Conservation (phyloP, 1,140 invertebrate species). For the Habropoda laboriosa region DNA sequence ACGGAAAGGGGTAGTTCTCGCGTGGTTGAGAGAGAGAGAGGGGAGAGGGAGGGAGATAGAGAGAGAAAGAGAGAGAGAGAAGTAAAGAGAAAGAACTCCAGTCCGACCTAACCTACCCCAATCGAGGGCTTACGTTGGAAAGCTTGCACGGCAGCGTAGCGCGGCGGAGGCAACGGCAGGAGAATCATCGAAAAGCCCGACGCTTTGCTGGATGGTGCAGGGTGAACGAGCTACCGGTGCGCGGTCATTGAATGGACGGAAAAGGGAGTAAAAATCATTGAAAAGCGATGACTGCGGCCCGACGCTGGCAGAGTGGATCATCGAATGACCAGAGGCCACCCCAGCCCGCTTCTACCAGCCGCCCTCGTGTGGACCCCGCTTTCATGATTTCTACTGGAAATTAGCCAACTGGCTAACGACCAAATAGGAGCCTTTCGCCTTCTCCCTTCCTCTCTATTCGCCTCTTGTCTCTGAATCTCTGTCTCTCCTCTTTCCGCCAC, state of each 20-base stretch:
- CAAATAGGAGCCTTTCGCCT: conserved; percentile 76
- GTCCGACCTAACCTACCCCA: conserved; percentile 78
- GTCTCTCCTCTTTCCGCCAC: conserved; percentile 29
- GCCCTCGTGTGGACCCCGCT: conserved; percentile 69
- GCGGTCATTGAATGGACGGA: conserved; percentile 79
- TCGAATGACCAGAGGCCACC: conserved; percentile 77
- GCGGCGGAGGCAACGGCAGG: conserved; percentile 55
- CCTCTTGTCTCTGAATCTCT: conserved; percentile 50
- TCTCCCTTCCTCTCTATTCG: conserved; percentile 51
- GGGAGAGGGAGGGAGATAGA: conserved; percentile 21
- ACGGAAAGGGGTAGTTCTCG: conserved; percentile 5
- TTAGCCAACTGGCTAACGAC: conserved; percentile 82
- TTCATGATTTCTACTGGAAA: conserved; percentile 81
- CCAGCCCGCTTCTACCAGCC: conserved; percentile 54
- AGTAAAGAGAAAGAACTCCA: conserved; percentile 56
- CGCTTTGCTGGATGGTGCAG: conserved; percentile 59
- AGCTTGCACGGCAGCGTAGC: conserved; percentile 61
- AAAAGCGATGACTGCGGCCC: conserved; percentile 77
- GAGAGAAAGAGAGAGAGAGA: conserved; percentile 29
- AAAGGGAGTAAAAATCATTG: conserved; percentile 81
- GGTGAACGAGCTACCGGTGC: conserved; percentile 69
- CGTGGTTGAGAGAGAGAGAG: conserved; percentile 6
- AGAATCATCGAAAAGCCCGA: conserved; percentile 79
- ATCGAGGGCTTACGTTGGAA: conserved; percentile 71
- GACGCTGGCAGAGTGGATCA: conserved; percentile 76